Conservation (phyloP, 1,140 invertebrate species). For the Radopholus similis region DNA sequence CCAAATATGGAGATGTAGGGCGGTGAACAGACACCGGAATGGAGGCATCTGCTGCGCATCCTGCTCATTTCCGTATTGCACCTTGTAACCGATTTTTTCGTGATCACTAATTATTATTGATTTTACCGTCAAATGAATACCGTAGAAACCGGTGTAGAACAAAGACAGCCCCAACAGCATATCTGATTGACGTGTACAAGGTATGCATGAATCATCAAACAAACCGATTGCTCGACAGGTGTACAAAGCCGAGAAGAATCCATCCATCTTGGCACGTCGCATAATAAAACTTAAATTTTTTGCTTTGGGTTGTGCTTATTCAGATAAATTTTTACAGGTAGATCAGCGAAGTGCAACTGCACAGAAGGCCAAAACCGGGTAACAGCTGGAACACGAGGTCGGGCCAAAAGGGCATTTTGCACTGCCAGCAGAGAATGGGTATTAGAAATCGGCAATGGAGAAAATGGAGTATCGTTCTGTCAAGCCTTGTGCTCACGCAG, state of each 20-base stretch:
- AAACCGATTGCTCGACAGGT: neutral
- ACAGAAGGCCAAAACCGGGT: slow-evolving; percentile 1
- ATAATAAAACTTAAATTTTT: neutral
- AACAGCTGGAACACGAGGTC: slow-evolving; percentile 1
- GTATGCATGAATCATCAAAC: neutral
- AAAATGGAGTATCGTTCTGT: too few species aligned
- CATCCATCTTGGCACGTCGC: neutral
- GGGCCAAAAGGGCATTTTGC: slow-evolving; percentile 1
- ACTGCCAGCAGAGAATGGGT: neutral
- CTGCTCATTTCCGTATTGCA: slow-evolving; percentile 17
- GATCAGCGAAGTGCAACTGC: neutral
- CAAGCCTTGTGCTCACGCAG: neutral
- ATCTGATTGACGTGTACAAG: slow-evolving; percentile 13
- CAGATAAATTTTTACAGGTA: too few species aligned
- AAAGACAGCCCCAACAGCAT: slow-evolving; percentile 28
- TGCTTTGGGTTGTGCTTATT: neutral
- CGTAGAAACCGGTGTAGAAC: slow-evolving; percentile 34
- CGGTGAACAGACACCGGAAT: slow-evolving; percentile 20
- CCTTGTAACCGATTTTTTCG: too few species aligned
- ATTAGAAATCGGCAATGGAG: too few species aligned
- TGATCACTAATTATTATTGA: too few species aligned
- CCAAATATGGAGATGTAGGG: slow-evolving; percentile 28
- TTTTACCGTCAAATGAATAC: slow-evolving; percentile 16
- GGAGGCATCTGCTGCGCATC: slow-evolving; percentile 7
- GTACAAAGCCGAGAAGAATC: slow-evolving; percentile 5